A percentile compares a stretch with the other conserved stretches of the same genome.
Conservation (phyloP, 35 echinoderm and acorn worm genomes). For the Stichopus chloronotus region DNA sequence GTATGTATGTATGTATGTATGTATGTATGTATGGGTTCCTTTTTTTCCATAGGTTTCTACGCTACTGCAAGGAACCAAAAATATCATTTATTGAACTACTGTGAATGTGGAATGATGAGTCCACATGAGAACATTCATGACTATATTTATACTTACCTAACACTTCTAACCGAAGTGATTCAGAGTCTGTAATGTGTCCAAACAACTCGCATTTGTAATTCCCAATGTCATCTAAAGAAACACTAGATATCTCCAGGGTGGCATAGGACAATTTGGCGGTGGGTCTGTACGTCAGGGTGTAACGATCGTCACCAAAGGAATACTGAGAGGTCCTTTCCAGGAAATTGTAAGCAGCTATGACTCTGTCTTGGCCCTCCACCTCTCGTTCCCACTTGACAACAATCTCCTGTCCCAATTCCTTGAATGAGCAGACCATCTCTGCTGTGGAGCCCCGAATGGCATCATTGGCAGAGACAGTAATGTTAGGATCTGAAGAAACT, state of each 20-base stretch:
- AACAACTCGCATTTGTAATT: constrained; percentile 38
- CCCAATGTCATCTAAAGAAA: constrained; percentile 30
- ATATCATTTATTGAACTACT: too few species aligned
- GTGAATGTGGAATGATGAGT: too few species aligned
- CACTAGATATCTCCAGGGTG: neutral
- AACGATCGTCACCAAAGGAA: constrained; percentile 4
- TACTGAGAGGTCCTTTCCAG: constrained; percentile 2
- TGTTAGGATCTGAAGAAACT: neutral
- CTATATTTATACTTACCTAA: neutral
- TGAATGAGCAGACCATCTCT: constrained; percentile 19
- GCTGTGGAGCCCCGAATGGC: constrained; percentile 10
- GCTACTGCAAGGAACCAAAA: too few species aligned
- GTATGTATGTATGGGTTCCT: too few species aligned
- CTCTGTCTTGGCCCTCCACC: neutral
- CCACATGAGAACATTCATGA: too few species aligned
- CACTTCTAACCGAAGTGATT: constrained; percentile 11
- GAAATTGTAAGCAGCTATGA: constrained; percentile 31
- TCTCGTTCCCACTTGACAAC: constrained; percentile 44
- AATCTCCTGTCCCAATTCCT: neutral
- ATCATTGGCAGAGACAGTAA: constrained; percentile 33
- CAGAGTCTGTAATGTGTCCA: neutral
- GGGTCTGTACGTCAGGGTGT: neutral
- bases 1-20: too few species aligned
- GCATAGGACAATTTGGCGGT: neutral
- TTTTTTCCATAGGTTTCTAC: too few species aligned